Evolutionary conservation across 92 coral and sea anemone species (phyloP).

Genomic region (Heliopora coerulea): DNA sequence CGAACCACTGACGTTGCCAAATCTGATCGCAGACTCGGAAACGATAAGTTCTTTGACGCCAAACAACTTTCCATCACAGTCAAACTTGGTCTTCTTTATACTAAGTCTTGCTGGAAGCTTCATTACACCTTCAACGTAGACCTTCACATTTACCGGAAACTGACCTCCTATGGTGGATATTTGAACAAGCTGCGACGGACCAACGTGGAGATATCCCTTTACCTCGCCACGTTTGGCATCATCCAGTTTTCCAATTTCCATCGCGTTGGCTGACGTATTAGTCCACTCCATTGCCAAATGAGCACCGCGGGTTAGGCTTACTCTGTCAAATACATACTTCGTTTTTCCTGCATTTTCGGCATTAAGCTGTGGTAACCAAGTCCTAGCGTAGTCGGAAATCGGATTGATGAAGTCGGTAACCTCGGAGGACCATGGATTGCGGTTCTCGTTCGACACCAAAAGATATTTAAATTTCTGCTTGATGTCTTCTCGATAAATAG

Average conservation of each 20-base stretch:
- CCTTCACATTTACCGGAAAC: constrained; percentile 77
- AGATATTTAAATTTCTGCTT: constrained; percentile 54
- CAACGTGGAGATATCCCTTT: constrained; percentile 82
- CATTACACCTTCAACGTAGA: constrained; percentile 62
- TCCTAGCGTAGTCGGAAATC: constrained; percentile 78
- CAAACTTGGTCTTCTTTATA: constrained; percentile 75
- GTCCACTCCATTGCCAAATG: constrained; percentile 84
- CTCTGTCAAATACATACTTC: constrained; percentile 73
- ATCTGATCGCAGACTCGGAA: constrained; percentile 71
- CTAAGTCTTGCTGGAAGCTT: constrained; percentile 65
- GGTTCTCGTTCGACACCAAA: constrained; percentile 71
- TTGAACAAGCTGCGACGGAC: constrained; percentile 67
- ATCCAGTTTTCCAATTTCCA: constrained; percentile 58
- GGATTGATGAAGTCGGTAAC: constrained; percentile 53
- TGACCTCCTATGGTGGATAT: constrained; percentile 62
- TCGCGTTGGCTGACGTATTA: constrained; percentile 47
- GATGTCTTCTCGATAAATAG: constrained; percentile 62
- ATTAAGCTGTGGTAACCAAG: constrained; percentile 68
- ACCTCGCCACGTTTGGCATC: constrained; percentile 45
- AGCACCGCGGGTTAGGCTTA: constrained; percentile 82
- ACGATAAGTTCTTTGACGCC: constrained; percentile 79
- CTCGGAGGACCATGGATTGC: constrained; percentile 52
- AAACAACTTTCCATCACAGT: constrained; percentile 74
- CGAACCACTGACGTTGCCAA: constrained; percentile 77
- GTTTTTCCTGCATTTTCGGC: constrained; percentile 9